phyloP scores from a whole-genome alignment of 2,797 vertebrate genomes.

The Anguilla megastoma region DNA sequence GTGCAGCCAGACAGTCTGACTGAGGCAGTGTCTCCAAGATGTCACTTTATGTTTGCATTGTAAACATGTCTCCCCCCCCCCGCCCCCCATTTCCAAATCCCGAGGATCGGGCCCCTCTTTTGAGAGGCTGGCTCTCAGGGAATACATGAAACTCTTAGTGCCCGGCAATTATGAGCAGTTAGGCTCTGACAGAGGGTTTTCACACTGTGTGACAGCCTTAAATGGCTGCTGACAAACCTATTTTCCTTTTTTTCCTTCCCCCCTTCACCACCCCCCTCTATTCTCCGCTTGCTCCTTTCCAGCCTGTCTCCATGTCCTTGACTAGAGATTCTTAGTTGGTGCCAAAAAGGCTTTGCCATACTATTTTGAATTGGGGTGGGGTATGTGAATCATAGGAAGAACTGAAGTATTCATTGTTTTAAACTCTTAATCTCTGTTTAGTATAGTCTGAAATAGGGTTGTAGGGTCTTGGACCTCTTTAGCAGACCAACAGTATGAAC shows the following conservation, averaged over 20 bases:
- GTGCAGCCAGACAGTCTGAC: slow-evolving; percentile 83
- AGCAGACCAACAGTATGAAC: neutral
- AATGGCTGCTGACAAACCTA: slow-evolving; percentile 68
- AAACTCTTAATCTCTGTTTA: neutral
- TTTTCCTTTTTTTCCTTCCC: slow-evolving; percentile 4
- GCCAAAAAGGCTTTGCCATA: slow-evolving; percentile 19
- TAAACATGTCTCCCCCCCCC: slow-evolving; percentile 34
- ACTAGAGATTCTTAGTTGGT: neutral
- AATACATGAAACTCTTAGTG: slow-evolving; percentile 52
- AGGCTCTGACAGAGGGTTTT: slow-evolving; percentile 68
- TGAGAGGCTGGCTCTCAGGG: slow-evolving; percentile 35
- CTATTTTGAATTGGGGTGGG: neutral
- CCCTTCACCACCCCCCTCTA: slow-evolving; percentile 7
- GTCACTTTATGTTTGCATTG: slow-evolving; percentile 43
- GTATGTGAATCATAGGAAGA: neutral
- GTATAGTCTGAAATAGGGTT: neutral
- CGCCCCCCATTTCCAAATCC: slow-evolving; percentile 23
- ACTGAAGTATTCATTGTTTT: neutral
- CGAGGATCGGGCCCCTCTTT: neutral
- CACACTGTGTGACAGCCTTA: slow-evolving; percentile 58
- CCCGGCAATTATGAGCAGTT: slow-evolving; percentile 67
- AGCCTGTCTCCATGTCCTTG: slow-evolving; percentile 15
- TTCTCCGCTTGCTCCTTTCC: slow-evolving; percentile 6
- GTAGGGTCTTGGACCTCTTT: neutral
- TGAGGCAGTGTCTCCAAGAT: slow-evolving; percentile 65